Evolutionary conservation across 2,888 invertebrate species (phyloP), one percentile per base, ranked within the genome.

Genomic region (Anorthoa munda): DNA sequence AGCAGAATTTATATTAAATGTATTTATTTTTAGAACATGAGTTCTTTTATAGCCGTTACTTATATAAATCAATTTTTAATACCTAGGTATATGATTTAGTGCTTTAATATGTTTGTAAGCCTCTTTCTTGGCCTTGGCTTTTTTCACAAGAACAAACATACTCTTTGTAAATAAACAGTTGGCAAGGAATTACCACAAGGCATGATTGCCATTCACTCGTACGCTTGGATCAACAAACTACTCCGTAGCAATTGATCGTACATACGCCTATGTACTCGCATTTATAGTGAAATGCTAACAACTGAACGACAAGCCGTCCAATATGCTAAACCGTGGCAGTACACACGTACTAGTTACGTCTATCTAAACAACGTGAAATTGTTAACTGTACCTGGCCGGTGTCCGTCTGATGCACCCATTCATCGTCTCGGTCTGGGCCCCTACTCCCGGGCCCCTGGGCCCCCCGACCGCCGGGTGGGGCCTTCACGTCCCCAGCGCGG

Each of bases 401-500:
- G 74, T 69, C 75, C 70, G 84, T 64, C 63, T 72, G 87, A 83
- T 86, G 83, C 85, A 87, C 79, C 84, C 83, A 83, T 86, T 85
- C 80, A 87, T 84, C 80, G 76, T 81, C 79, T 80, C 66, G 23
- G 81, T 74, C 67, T 73, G 66, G 73, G 74, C 68, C 56, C 59
- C 56, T 1, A 50, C 31, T 58, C 45, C 68, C 61, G 66, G 59
- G 60, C 31, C 51, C 65, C 48, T 45, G 51, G 75, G 71, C 53
- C 63, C 7, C 69, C 75, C 53, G 51, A 53, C 67, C 66, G 68
- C 75, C 11, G 66, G 72, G 69, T 66, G 23, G 66, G 58, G 64
- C 60, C 71, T 73, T 76, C 87, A 77, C 85, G 86, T 83, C 86
- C 86, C 83, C 89, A 82, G 80, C 83, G 88, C 75, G 86, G 85